Evolutionary conservation across 2,888 invertebrate species (phyloP), one percentile per base, ranked within the genome.

Genomic region (Xylophagus ater): DNA sequence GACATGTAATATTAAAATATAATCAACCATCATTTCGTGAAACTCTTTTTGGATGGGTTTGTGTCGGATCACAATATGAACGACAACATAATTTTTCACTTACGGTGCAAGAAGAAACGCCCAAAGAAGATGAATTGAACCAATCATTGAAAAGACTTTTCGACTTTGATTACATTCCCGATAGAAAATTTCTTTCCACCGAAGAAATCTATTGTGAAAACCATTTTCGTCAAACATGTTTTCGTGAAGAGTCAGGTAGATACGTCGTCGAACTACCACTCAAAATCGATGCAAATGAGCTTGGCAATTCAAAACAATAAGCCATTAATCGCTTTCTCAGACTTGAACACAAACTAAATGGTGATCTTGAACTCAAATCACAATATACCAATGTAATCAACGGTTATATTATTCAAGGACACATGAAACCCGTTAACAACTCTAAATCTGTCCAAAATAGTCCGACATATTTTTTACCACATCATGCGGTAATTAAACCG

Each of bases 131-230:
- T 9, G 23, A 23, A 9, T 23, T 23, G 23, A 6, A 23, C 23
- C 23, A 23, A 9, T 23, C 23, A 23, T 23, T 23, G 23, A 23
- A 23, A 9, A 6, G 23, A 8, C 23, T 23, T 23, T 23, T 23
- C 9, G 23, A 23, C 23, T 6, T 23, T 9, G 23, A 23, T 9
- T 8, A 23, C 9, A 9, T 23, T 9, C 23, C 23, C 6, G 23
- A 23, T 6, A 23, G 23, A 23, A 23, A 23, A 23, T 8, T 23
- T 8, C 26, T 26, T 9, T 13, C 25, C 3, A 3, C 25, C 6
- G 35, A 35, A 35, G 35, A 35, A 25, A 26, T 3, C 3, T 26
- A 12, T 26, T 35, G 35, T 26, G 35, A 35, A 13, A 15, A 25
- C 3, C n/a, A 24, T 13, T 28, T 26, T 14, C 3, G n/a, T 7